Conservation (phyloP, 2,113 vertebrate species). For the Dicrurus megarhynchus region DNA sequence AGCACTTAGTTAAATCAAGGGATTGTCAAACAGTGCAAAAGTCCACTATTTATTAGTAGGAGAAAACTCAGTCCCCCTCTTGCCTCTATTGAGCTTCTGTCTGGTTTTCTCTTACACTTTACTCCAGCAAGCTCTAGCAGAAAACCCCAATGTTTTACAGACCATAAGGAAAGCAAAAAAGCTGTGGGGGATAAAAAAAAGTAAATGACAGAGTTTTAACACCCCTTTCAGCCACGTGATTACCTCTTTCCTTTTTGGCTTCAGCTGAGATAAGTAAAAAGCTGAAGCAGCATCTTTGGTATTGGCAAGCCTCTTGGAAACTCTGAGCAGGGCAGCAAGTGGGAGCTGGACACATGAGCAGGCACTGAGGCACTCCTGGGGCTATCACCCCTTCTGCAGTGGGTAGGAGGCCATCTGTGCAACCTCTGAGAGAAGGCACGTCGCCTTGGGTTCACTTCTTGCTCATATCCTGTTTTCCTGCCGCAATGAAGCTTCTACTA, state of each 20-base stretch:
- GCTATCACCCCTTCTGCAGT: not conserved
- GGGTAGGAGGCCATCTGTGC: not conserved
- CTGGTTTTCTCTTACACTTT: not conserved
- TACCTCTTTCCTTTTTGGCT: not conserved
- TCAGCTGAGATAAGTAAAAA: not conserved
- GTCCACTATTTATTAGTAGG: not conserved
- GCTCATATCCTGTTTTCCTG: not conserved
- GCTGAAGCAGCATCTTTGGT: not conserved
- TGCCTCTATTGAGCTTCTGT: not conserved
- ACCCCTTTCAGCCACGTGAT: not conserved
- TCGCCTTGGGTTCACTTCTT: not conserved
- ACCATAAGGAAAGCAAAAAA: not conserved
- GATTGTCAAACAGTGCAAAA: not conserved
- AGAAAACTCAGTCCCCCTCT: not conserved
- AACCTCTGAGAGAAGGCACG: not conserved
- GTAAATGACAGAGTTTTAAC: not conserved
- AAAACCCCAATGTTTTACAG: not conserved
- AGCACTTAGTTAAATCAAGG: not conserved
- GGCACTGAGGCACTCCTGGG: not conserved
- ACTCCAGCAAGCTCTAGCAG: not conserved
- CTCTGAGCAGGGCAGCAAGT: not conserved
- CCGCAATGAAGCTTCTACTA: not conserved
- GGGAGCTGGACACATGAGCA: not conserved
- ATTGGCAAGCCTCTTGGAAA: conserved; percentile 43
- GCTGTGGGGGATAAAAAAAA: not conserved